These are phyloP conservation scores for Epicauta chinensis DNA, from an alignment of 1,140 invertebrate species.

Conservation along the genomic window DNA sequence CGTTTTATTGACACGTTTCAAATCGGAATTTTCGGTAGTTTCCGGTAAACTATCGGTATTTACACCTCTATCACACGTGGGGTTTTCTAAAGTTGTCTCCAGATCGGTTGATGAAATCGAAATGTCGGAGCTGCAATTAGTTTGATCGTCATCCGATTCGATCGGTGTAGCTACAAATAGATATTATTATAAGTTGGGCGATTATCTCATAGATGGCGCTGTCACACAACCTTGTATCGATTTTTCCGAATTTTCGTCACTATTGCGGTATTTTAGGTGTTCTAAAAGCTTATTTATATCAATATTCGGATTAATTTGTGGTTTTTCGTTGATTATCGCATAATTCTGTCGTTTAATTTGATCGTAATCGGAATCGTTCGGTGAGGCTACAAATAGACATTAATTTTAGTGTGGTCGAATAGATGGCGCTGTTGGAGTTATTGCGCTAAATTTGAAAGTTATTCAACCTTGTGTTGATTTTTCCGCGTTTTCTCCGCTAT, in stretches of 20 bases:
- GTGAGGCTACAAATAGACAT: too few relatives aligned
- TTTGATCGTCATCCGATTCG: background rate
- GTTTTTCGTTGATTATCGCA: background rate
- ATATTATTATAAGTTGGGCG: too few relatives aligned
- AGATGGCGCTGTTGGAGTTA: too few relatives aligned
- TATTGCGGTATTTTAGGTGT: background rate
- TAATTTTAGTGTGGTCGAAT: too few relatives aligned
- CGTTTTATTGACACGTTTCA: background rate
- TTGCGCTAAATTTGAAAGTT: too few relatives aligned
- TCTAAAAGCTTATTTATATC: background rate
- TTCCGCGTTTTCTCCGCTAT: background rate
- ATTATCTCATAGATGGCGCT: too few relatives aligned
- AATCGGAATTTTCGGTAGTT: too few relatives aligned
- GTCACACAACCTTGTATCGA: too few relatives aligned
- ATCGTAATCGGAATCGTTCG: background rate
- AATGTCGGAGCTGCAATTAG: background rate
- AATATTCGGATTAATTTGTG: background rate
- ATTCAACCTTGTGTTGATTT: too few relatives aligned
- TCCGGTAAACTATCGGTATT: background rate
- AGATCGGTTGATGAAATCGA: conserved; percentile 4
- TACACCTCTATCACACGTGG: background rate
- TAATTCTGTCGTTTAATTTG: background rate
- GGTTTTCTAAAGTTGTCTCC: background rate
- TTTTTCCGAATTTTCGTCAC: background rate
- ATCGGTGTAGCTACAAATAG: too few relatives aligned